Evolutionary conservation across 2,888 invertebrate genomes (phyloP), one percentile per base, ranked within the genome.

Genomic region (Globia sparganii): DNA sequence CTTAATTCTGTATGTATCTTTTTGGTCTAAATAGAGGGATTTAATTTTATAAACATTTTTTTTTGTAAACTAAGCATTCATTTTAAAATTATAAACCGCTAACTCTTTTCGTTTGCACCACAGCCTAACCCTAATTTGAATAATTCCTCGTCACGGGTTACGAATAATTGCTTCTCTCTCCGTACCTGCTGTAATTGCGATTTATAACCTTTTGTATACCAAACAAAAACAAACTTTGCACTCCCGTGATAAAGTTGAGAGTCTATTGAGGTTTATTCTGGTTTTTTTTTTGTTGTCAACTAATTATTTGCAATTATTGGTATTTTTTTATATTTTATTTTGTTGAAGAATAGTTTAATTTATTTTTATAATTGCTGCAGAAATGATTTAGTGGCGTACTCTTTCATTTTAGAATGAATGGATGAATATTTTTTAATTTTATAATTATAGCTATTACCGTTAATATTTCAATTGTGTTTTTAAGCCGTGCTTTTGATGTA

Each of bases 161-260:
- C 91, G 85, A 81, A 91, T 92, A 91, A 93, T 92, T 92, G 91
- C 87, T 82, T 77, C 72, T 80, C 83, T 81, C 86, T 80, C 83
- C 84, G 89, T 91, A 92, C 93, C 91, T 91, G 90, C 83, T 89
- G 88, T 92, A 91, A 93, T 93, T 92, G 89, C 91, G 86, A 94
- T 93, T 92, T 92, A 92, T 92, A 87, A 86, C 91, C 70, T 80
- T 86, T 89, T 88, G 80, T 83, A 58, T 9, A n/a, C 9, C 58
- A 73, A 81, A 69, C 53, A 21, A 89, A 83, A 74, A 75, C 65
- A 67, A 78, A 77, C 88, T 68, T 59, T 83, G 59, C 2, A 0
- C 0, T 28, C 25, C 8, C 0, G n/a, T 4, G 25, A 76, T 82
- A 82, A 49, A 77, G 78, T 53, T n/a, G 31, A 77, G 64, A 67